Evolutionary conservation across 2,113 vertebrate genomes (phyloP).

Genomic region (Rhea americana): DNA sequence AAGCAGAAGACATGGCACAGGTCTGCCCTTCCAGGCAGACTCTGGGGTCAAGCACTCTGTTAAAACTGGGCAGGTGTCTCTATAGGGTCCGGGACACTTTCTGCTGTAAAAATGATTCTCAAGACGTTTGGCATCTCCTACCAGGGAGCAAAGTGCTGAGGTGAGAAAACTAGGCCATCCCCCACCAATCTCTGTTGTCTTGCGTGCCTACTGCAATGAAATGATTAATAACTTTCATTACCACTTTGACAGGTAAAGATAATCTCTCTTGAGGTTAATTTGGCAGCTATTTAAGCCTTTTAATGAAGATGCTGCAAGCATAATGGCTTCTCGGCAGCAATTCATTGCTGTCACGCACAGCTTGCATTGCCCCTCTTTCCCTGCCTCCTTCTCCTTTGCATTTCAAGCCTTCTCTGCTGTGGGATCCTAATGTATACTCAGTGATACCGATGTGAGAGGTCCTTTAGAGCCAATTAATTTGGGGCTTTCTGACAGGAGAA

Average conservation of each 20-base stretch:
- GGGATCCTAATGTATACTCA: not conserved
- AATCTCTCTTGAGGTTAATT: conserved; percentile 43
- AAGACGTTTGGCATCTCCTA: not conserved
- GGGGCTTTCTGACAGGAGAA: not conserved
- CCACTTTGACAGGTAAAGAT: not conserved
- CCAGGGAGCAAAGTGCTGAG: not conserved
- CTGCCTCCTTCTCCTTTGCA: not conserved
- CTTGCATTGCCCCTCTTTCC: not conserved
- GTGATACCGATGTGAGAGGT: not conserved
- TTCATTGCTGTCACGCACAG: not conserved
- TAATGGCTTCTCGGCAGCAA: not conserved
- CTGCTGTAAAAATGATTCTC: not conserved
- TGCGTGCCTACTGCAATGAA: not conserved
- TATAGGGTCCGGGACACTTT: not conserved
- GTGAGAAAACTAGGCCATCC: not conserved
- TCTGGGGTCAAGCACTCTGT: fast-evolving
- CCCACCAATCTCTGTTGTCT: not conserved
- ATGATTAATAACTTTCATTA: conserved; percentile 43
- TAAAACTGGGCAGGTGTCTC: fast-evolving
- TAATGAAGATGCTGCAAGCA: conserved; percentile 7
- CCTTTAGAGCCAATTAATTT: not conserved
- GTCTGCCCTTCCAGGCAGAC: not conserved
- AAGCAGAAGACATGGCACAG: not conserved
- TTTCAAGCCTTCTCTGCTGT: fast-evolving
- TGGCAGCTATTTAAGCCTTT: conserved; percentile 11